Base-by-base conservation (phyloP, 2,113 vertebrate genomes). In the Danio rerio region DNA sequence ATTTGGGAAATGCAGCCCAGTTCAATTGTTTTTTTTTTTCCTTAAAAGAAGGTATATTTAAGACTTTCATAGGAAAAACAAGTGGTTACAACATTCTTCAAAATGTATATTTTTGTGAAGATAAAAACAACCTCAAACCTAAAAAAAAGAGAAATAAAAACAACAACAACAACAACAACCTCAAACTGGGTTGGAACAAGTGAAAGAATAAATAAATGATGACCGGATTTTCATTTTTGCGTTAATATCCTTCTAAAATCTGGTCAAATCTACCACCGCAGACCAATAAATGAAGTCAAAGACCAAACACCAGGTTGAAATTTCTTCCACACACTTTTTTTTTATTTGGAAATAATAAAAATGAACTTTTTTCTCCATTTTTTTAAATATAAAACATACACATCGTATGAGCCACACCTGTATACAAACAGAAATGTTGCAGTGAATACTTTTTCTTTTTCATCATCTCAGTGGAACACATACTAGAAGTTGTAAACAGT, bases 311-410 rank as follows among this genome's bases (percentile, higher is more conserved):
- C 15, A 69, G 69, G 53, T 70, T 65, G 49, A 49, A 59, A 16
- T 85, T 90, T 94, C 90, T 92, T 93, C 91, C 93, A 94, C 93
- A 94, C 93, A 93, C 75, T 79, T 93, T 94, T 92, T 93, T 94
- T 18, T 94, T 94, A 94, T 94, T 94, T 94, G 94, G 92, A 94
- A 94, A 94, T 94, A 90, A 94, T 94, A 94, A 93, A 94, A 95
- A 94, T 92, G 79, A 93, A 94, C 87, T 88, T 87, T 90, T 90
- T 89, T 70, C 84, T 78, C 58, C 88, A 83, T 82, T 87, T 89
- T 90, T 87, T 84, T 63, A 85, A 90, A 94, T 93, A 94, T 93
- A 94, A 93, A 94, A 94, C 92, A 93, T 92, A 94, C 93, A 94
- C 93, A 91, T 93, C 92, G 92, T 94, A 93, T 93, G 91, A 94